Conservation (phyloP, 2,888 invertebrate species). For the Chirona hameri region DNA sequence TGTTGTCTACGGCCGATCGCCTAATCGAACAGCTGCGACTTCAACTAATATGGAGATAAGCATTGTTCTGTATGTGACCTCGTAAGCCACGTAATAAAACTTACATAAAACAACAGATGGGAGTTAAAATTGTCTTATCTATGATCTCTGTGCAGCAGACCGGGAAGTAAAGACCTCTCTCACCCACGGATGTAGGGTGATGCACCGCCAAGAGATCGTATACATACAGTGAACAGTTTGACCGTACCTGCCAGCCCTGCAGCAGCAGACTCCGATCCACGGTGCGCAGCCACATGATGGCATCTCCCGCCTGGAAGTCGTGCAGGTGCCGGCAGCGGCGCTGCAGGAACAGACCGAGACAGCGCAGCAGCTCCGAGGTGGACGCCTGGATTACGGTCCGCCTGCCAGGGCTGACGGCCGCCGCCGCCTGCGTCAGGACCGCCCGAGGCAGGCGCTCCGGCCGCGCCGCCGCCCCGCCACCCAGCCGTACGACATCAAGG, state of each 20-base stretch:
- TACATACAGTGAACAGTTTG: too few species aligned
- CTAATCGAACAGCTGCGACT: too few species aligned
- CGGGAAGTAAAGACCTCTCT: too few species aligned
- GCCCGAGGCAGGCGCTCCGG: slow-evolving; percentile 32
- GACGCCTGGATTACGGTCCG: slow-evolving; percentile 61
- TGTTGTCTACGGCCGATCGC: too few species aligned
- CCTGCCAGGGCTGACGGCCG: slow-evolving; percentile 35
- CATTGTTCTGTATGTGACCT: too few species aligned
- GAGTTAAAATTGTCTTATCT: too few species aligned
- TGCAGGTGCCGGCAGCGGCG: slow-evolving; percentile 76
- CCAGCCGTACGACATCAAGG: slow-evolving; percentile 12
- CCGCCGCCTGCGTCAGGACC: slow-evolving; percentile 29
- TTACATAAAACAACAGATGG: too few species aligned
- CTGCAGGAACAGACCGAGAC: slow-evolving; percentile 90
- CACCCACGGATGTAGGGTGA: too few species aligned
- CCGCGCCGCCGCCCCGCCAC: slow-evolving; percentile 41
- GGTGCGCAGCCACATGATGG: slow-evolving; percentile 96
- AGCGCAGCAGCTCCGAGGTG: slow-evolving; percentile 95
- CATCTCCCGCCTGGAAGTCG: slow-evolving; percentile 94
- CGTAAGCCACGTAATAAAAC: too few species aligned
- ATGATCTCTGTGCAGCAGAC: too few species aligned
- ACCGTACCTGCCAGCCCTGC: slow-evolving; percentile 95
- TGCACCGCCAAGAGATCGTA: too few species aligned
- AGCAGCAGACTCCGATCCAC: slow-evolving; percentile 93
- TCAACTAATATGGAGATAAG: too few species aligned